phyloP scores from a whole-genome alignment of 2,888 invertebrate genomes.

The Hartigia nigra region DNA sequence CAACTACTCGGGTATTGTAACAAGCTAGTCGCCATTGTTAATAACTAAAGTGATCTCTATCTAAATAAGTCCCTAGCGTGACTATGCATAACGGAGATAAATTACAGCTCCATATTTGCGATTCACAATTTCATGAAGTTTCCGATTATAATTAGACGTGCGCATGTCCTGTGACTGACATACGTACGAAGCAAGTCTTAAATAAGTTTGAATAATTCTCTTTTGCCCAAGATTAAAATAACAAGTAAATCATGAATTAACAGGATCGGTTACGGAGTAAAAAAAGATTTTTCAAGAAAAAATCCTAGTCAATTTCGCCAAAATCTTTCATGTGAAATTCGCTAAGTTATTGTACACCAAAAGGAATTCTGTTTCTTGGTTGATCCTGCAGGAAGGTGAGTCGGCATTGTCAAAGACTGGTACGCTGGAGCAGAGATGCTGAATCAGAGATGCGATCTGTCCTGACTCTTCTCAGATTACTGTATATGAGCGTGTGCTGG shows the following conservation, averaged over 20 bases:
- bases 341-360: background rate
- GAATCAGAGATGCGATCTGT: constrained; percentile 51
- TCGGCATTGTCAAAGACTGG: constrained; percentile 58
- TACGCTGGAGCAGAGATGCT: constrained; percentile 25
- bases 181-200: background rate
- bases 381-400: constrained; percentile 29
- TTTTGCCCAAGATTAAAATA: background rate
- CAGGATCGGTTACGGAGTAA: background rate
- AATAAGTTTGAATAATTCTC: background rate
- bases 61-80: constrained; percentile 59
- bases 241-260: background rate
- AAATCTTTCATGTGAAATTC: background rate
- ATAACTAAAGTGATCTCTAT: constrained; percentile 55
- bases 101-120: background rate
- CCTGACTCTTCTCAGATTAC: constrained; percentile 55
- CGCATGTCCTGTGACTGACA: background rate
- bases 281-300: background rate
- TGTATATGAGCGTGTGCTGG: constrained; percentile 45
- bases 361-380: background rate
- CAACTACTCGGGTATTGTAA: background rate
- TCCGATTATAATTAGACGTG: background rate
- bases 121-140: background rate
- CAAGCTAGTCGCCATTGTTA: constrained; percentile 11
- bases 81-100: constrained; percentile 46
- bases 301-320: background rate